Evolutionary conservation across 2,113 vertebrate genomes (phyloP).

Genomic region (Sebastes schlegelii): DNA sequence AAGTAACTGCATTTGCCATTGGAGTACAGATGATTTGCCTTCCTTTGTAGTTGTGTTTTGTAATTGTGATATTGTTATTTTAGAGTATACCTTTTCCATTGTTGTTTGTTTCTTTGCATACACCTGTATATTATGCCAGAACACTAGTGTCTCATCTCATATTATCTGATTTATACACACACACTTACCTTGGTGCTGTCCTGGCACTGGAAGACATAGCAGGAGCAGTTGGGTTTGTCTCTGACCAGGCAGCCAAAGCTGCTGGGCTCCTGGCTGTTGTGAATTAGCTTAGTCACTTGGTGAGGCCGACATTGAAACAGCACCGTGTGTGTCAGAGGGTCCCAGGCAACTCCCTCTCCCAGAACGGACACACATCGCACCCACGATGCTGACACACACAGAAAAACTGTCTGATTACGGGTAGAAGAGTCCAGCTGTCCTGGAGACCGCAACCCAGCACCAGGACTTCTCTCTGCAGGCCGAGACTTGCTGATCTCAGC

Average conservation of each 20-base stretch:
- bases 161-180: not conserved
- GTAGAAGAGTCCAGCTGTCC: not conserved
- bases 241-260: slow-evolving; percentile 93
- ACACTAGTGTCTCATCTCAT: not conserved
- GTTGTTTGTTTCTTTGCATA: not conserved
- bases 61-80: not conserved
- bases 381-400: slow-evolving; percentile 84
- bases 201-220: slow-evolving; percentile 92
- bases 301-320: slow-evolving; percentile 93
- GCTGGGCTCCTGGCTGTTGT: slow-evolving; percentile 93
- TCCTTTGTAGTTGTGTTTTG: not conserved
- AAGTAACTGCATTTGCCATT: not conserved
- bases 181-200: slow-evolving; percentile 90
- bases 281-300: slow-evolving; percentile 90
- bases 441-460: not conserved
- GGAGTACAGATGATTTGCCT: not conserved
- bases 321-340: slow-evolving; percentile 88
- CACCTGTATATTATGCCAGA: not conserved
- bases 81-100: not conserved
- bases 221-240: slow-evolving; percentile 82
- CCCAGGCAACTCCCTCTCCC: slow-evolving; percentile 84
- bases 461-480: slow-evolving; percentile 60
- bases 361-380: slow-evolving; percentile 86
- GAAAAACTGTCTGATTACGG: slow-evolving; percentile 77
- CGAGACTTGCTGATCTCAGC: slow-evolving; percentile 87